Percentiles rank a stretch among this genome's conserved stretches.
Conservation (phyloP, 2,113 vertebrate genomes). For the Glaucidium brasilianum region DNA sequence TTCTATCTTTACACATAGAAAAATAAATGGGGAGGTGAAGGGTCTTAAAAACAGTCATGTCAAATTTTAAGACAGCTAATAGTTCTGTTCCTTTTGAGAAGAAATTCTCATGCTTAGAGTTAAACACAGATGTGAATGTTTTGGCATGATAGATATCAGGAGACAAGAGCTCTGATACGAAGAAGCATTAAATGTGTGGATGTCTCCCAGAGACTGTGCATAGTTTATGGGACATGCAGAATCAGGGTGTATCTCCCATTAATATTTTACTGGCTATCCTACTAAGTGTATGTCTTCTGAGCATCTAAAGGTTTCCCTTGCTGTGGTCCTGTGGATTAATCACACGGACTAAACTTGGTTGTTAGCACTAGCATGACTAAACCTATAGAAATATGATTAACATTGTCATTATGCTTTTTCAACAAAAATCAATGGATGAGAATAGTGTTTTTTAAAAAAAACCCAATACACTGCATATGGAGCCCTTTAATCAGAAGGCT, state of each 20-base stretch:
- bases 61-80: background rate
- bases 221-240: background rate
- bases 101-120: background rate
- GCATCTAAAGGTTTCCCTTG: background rate
- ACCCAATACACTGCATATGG: background rate
- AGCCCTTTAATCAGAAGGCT: background rate
- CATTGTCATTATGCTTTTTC: background rate
- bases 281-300: background rate
- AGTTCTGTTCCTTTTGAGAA: background rate
- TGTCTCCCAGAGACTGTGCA: background rate
- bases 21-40: background rate
- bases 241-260: background rate
- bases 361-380: background rate
- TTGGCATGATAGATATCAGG: background rate
- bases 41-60: background rate
- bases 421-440: background rate
- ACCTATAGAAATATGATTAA: background rate
- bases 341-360: background rate
- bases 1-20: background rate
- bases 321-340: background rate
- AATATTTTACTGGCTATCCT: background rate
- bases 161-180: background rate
- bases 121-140: background rate
- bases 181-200: rapidly evolving
- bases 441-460: background rate